Evolutionary conservation across 2,113 vertebrate species (phyloP).

Genomic region (Brachyhypopomus gauderio): DNA sequence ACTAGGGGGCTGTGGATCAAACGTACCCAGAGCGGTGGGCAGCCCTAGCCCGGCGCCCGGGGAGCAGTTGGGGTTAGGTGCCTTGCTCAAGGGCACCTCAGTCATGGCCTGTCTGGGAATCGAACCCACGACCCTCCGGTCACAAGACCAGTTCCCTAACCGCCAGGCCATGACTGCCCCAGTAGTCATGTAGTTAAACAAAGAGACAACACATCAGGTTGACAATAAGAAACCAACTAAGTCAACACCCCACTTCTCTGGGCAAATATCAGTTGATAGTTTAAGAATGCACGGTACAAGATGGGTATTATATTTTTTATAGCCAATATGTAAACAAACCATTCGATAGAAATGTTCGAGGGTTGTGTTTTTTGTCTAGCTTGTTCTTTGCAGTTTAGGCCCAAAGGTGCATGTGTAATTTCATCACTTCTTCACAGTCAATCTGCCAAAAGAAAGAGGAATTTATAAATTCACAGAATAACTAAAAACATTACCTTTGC

Average conservation of each 20-base stretch:
- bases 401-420: background rate
- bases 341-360: background rate
- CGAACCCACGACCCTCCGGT: too few species aligned
- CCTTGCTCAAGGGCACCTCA: too few species aligned
- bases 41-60: too few species aligned
- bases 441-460: slow-evolving; percentile 21
- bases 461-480: background rate
- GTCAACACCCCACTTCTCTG: background rate
- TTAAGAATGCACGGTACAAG: background rate
- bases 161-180: too few species aligned
- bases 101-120: too few species aligned
- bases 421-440: slow-evolving; percentile 4
- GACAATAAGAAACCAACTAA: background rate
- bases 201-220: background rate
- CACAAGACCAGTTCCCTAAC: too few species aligned
- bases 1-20: too few species aligned
- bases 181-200: too few species aligned
- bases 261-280: background rate
- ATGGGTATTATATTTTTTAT: background rate
- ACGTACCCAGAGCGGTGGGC: too few species aligned
- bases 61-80: too few species aligned
- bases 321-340: background rate
- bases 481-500: background rate
- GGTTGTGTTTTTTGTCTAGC: background rate
- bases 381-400: background rate